These are phyloP conservation scores for Heliangelus exortis DNA, from an alignment of 2,797 vertebrate genomes.

Conservation along the genomic window DNA sequence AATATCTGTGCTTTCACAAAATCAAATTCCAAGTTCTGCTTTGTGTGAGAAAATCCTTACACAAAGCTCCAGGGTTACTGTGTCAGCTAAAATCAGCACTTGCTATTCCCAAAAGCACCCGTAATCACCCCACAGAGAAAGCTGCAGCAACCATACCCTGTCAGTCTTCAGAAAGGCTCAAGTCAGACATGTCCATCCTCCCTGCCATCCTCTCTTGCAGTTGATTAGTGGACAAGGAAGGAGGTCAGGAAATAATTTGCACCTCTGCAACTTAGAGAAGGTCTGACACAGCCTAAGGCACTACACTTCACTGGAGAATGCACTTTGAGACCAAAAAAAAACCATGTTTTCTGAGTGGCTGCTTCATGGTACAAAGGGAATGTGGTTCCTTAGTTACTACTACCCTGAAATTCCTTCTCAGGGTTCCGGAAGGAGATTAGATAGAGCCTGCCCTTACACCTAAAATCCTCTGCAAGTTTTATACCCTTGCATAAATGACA, in stretches of 20 bases:
- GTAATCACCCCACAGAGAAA: not conserved
- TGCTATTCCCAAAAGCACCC: not conserved
- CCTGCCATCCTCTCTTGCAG: not conserved
- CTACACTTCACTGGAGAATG: not conserved
- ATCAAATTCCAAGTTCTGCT: not conserved
- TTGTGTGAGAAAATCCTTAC: not conserved
- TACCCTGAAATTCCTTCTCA: not conserved
- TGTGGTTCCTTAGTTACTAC: not conserved
- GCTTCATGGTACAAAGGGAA: not conserved
- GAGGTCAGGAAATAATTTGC: not conserved
- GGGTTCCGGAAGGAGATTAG: not conserved
- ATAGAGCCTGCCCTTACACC: not conserved
- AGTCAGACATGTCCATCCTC: not conserved
- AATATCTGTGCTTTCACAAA: not conserved
- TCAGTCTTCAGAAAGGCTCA: not conserved
- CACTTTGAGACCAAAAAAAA: not conserved
- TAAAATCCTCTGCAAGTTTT: not conserved
- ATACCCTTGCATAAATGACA: not conserved
- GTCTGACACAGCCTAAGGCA: not conserved
- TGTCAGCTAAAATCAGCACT: not conserved
- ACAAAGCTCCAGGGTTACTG: not conserved
- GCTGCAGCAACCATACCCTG: not conserved
- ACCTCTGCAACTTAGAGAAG: not conserved
- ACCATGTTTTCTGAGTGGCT: not conserved
- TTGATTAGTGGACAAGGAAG: not conserved